Base-by-base conservation (phyloP, 1,140 invertebrate genomes). In the Leptoteleia sp. region DNA sequence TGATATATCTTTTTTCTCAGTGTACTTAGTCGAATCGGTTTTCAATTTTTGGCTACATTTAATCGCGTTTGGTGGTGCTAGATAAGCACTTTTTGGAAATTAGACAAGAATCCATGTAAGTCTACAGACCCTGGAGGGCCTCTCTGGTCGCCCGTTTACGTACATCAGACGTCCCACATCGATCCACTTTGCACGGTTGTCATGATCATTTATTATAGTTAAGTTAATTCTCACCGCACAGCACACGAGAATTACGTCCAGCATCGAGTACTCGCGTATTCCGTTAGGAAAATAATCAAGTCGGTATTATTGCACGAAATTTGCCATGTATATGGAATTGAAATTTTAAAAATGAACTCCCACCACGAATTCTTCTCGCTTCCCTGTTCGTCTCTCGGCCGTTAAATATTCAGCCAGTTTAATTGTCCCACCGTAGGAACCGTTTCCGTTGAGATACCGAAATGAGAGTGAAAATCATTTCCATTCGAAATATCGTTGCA, bases 171-270 rank as follows among this genome's bases (percentile, higher is more conserved):
- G 19, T 48, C 52, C 42, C 62, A 50, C 47, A 75, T 75, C 37
- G 50, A 65, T 35, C 43, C 19, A 47, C 5, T 50, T 59, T 27
- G 11, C 37, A 16, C 42, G 19, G 61, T 48, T 64, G 52, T 65
- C 59, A 35, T 43, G 33, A 75, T 65, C 61, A 59, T 75, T 65
- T 65, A 65, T 75, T 75, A 62, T 75, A 19, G 19, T 67, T 59
- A 61, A 67, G 61, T 65, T 68, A 68, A 55, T 67, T 72, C 61
- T 38, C 29, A n/a, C 31, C 12, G 9, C 16, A 33, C 38, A 67
- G 40, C 33, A 40, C 17, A 54, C 17, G 37, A 61, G 37, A 54
- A 37, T 48, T 55, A 43, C 16, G 12, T n/a, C 27, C 38, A 38
- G 31, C 55, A 73, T 48, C 11, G 22, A 42, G 40, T 43, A 65